Percentiles rank a stretch among this genome's conserved stretches.
Conservation (phyloP, 2,888 invertebrate species). For the Drosophila austrosaltans region DNA sequence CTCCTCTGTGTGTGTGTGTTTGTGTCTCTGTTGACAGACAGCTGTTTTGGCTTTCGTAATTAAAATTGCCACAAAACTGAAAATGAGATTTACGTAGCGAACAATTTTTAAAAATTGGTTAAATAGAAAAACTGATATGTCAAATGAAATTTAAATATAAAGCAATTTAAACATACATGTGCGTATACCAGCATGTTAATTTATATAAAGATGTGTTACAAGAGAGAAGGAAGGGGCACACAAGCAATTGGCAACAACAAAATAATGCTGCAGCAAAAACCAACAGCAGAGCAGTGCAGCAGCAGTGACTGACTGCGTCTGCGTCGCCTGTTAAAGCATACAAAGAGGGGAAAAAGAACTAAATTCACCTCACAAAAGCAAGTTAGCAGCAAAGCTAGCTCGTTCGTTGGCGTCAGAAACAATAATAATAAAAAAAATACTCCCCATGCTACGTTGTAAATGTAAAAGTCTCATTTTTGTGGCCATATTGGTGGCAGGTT, state of each 20-base stretch:
- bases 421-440: conserved; percentile 24
- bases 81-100: conserved; percentile 38
- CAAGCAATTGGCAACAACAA: conserved; percentile 22
- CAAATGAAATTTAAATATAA: conserved; percentile 18
- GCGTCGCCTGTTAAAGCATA: conserved; percentile 14
- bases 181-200: background rate
- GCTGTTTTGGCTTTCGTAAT: conserved; percentile 67
- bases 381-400: background rate
- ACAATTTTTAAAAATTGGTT: background rate
- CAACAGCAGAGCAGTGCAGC: conserved; percentile 16
- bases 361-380: conserved; percentile 1
- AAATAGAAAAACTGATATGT: background rate
- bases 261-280: conserved; percentile 26
- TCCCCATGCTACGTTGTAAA: conserved; percentile 52
- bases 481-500: conserved; percentile 31
- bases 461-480: conserved; percentile 41
- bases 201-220: background rate
- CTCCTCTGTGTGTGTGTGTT: conserved; percentile 39
- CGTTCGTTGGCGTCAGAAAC: background rate
- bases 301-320: background rate
- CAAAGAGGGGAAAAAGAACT: background rate
- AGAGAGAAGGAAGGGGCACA: background rate
- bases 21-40: conserved; percentile 55
- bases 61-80: conserved; percentile 60
- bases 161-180: too few relatives aligned